Evolutionary conservation across 2,888 invertebrate species (phyloP).

Genomic region (Camptogramma bilineatum): DNA sequence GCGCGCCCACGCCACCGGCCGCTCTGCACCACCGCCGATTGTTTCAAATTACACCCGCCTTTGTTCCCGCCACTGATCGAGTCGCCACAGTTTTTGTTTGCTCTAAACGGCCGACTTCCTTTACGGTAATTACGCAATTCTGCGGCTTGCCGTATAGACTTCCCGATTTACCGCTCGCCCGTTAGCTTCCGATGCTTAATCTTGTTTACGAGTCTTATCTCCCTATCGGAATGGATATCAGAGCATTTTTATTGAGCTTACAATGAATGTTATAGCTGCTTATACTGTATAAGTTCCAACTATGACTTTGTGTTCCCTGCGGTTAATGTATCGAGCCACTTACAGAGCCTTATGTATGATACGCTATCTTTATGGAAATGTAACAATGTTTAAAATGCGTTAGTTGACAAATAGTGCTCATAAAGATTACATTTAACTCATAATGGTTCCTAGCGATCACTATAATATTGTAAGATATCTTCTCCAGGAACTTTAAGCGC

Average conservation of each 20-base stretch:
- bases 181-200: constrained; percentile 54
- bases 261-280: constrained; percentile 42
- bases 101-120: constrained; percentile 80
- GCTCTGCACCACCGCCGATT: constrained; percentile 80
- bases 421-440: neutral
- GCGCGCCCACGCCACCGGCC: constrained; percentile 73
- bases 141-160: constrained; percentile 70
- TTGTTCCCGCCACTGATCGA: constrained; percentile 83
- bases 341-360: constrained; percentile 27
- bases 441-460: neutral
- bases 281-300: constrained; percentile 27
- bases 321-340: constrained; percentile 29
- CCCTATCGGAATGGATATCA: constrained; percentile 43
- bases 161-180: constrained; percentile 61
- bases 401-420: neutral
- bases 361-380: constrained; percentile 17
- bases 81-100: constrained; percentile 81
- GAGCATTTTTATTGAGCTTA: constrained; percentile 39
- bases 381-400: neutral
- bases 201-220: constrained; percentile 55
- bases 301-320: constrained; percentile 38
- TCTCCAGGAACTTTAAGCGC: neutral
- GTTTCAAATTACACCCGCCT: constrained; percentile 84
- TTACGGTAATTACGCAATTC: constrained; percentile 82
- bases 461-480: neutral